Base-by-base conservation (phyloP, 2,888 invertebrate genomes). In the Mesochorus sp. region DNA sequence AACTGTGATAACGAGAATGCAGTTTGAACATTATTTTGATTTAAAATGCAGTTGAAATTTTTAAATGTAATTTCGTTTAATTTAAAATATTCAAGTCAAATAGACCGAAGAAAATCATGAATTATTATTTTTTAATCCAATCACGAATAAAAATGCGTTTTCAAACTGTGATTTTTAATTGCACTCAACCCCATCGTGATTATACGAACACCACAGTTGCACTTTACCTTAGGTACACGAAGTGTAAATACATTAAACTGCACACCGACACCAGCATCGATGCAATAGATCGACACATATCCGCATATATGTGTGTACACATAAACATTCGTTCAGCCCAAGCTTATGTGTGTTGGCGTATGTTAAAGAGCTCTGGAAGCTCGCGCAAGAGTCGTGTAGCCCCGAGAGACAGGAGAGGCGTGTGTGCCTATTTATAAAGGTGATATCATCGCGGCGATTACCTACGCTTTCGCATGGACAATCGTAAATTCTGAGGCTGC, bases 361-460 rank as follows among this genome's bases (percentile, higher is more conserved):
- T 81, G 81, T 81, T 79, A 67, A 81, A 80, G 81, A 55, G 51
- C 51, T 51, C 70, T 70, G 51, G 49, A 64, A 78, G 59, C 72
- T 57, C 68, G 67, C 42, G 67, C n/a, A n/a, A 57, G 68, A 75
- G 66, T 64, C 70, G 53, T 66, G 76, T 61, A 49, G 61, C 76
- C n/a, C 51, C 47, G 67, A 67, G 85, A 86, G 85, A 85, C 86
- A 86, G 86, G 85, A 88, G 85, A 73, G 68, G 64, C 68, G 78
- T 67, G 88, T 84, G 88, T 87, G 85, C 82, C 90, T 90, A 90
- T 90, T 90, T 90, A 89, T 87, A 89, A 88, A 86, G 87, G 86
- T 90, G 90, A 90, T 89, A 89, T 90, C 90, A 90, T 88, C 88
- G n/a, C n/a, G 87, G 75, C 87, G 86, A 90, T 90, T 90, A 89